These are phyloP conservation scores for Lepidurus couesii DNA, from an alignment of 1,140 invertebrate species.

Conservation along the genomic window DNA sequence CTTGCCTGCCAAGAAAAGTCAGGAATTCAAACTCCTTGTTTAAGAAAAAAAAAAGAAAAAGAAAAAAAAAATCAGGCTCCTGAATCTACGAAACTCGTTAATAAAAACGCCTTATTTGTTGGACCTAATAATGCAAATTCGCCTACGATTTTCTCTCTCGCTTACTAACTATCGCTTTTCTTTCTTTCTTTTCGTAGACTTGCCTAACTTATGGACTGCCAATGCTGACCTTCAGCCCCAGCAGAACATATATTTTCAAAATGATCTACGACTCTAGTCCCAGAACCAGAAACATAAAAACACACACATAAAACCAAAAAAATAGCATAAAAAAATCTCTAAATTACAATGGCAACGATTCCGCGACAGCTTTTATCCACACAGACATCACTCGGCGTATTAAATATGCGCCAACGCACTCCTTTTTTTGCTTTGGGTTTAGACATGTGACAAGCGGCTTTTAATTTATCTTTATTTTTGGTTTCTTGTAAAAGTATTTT, in stretches of 20 bases:
- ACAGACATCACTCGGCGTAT: neutral
- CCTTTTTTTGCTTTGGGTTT: neutral
- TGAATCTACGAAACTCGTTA: neutral
- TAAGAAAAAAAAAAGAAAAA: neutral
- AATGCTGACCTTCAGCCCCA: slow-evolving; percentile 1
- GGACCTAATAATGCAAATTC: neutral
- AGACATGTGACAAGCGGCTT: neutral
- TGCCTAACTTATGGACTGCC: slow-evolving; percentile 9
- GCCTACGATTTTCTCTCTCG: neutral
- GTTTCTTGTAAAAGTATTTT: neutral
- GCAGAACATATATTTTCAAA: slow-evolving; percentile 13
- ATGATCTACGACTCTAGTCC: slow-evolving; percentile 1
- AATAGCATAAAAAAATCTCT: neutral
- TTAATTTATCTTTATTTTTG: neutral
- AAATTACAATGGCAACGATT: neutral
- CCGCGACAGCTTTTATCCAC: slow-evolving; percentile 15
- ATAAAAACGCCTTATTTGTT: neutral
- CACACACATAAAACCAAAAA: neutral
- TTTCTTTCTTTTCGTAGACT: neutral
- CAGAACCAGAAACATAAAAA: neutral
- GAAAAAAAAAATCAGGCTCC: no score
- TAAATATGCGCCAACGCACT: neutral
- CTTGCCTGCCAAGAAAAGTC: neutral
- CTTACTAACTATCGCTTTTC: neutral
- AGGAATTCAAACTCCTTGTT: neutral